These are phyloP conservation scores for Tuberolachnus salignus DNA, from an alignment of 2,888 invertebrate species.

Conservation along the genomic window DNA sequence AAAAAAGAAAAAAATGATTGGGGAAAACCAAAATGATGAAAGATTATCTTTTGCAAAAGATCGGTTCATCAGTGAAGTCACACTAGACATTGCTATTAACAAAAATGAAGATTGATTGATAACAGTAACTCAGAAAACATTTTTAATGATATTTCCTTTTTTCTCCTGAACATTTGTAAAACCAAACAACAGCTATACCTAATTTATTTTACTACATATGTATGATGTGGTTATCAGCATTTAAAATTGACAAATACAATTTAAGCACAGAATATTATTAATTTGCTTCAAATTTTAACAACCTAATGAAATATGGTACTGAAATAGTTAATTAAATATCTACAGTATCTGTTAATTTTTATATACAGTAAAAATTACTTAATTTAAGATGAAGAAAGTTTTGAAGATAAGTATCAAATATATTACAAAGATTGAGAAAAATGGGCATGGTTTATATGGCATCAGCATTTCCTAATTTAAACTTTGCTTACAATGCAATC, in stretches of 20 bases:
- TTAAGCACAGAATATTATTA: neutral
- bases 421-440: neutral
- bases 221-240: conserved; percentile 14
- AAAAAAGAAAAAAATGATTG: too few species aligned
- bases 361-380: neutral
- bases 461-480: conserved; percentile 7
- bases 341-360: neutral
- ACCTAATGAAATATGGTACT: neutral
- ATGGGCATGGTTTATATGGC: neutral
- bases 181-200: conserved; percentile 1
- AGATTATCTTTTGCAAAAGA: neutral
- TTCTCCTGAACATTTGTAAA: conserved; percentile 9
- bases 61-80: neutral
- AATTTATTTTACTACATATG: neutral
- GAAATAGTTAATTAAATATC: neutral
- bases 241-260: conserved; percentile 8
- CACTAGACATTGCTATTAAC: conserved; percentile 3
- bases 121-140: conserved; percentile 2
- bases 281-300: conserved; percentile 17
- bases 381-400: neutral
- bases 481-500: neutral
- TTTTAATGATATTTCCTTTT: conserved; percentile 17
- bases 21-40: neutral
- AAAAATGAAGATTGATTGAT: too few species aligned
- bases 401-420: neutral